A percentile compares a stretch with the other conserved stretches of the same genome.
Conservation (phyloP, 2,113 vertebrate species). For the Progne subis region DNA sequence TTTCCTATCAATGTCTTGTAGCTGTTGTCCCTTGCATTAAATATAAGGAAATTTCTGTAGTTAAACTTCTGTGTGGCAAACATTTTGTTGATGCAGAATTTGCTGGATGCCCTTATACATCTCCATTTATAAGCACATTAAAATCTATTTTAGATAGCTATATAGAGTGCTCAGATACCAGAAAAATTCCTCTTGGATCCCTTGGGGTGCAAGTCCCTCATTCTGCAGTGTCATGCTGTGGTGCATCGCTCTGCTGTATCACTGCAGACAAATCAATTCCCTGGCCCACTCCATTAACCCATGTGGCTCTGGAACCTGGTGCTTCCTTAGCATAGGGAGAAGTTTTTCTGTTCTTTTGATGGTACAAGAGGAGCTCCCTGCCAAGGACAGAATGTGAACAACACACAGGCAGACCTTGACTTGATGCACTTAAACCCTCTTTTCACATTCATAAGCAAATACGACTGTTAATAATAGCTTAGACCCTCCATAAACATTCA, state of each 20-base stretch:
- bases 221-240: constrained; percentile 4
- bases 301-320: accelerated
- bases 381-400: not conserved
- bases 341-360: not conserved
- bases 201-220: not conserved
- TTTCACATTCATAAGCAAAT: not conserved
- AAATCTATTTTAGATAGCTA: not conserved
- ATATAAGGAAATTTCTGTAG: not conserved
- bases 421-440: not conserved
- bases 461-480: not conserved
- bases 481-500: not conserved
- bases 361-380: not conserved
- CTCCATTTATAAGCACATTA: not conserved
- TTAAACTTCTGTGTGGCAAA: not conserved
- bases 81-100: not conserved
- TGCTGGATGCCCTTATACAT: not conserved
- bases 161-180: not conserved
- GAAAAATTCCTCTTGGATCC: not conserved
- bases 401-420: not conserved
- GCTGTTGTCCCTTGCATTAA: not conserved
- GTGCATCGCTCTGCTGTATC: not conserved
- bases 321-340: not conserved
- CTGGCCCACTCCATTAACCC: not conserved
- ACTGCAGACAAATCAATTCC: not conserved
- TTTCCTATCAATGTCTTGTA: not conserved